Conservation (phyloP, 2,888 invertebrate genomes). For the Beris morrisii region DNA sequence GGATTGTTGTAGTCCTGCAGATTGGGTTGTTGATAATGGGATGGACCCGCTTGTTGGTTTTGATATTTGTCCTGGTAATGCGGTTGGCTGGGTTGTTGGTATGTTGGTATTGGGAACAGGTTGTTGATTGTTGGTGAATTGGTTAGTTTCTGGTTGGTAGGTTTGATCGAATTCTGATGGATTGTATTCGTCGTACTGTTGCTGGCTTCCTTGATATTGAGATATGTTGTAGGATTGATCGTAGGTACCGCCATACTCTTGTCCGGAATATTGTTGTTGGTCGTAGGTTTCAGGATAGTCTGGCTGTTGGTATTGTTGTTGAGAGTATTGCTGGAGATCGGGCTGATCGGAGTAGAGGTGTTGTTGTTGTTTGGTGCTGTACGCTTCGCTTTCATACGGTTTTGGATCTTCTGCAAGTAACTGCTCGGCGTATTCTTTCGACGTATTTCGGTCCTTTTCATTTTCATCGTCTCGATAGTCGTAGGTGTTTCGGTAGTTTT, state of each 20-base stretch:
- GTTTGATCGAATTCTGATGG: slow-evolving; percentile 35
- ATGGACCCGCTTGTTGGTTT: slow-evolving; percentile 14
- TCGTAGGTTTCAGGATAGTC: slow-evolving; percentile 48
- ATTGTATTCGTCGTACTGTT: slow-evolving; percentile 36
- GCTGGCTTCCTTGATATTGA: slow-evolving; percentile 41
- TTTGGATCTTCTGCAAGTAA: slow-evolving; percentile 35
- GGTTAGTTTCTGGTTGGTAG: slow-evolving; percentile 33
- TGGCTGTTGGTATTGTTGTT: slow-evolving; percentile 30
- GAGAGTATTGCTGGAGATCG: slow-evolving; percentile 37
- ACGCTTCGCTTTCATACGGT: slow-evolving; percentile 37
- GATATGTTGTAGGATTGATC: slow-evolving; percentile 38
- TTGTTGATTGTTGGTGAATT: slow-evolving; percentile 41
- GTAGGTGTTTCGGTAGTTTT: slow-evolving; percentile 37
- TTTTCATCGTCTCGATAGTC: slow-evolving; percentile 54
- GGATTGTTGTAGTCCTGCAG: slow-evolving; percentile 23
- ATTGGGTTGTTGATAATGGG: slow-evolving; percentile 35
- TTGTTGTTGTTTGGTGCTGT: slow-evolving; percentile 35
- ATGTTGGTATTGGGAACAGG: slow-evolving; percentile 31
- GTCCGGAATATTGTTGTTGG: slow-evolving; percentile 41
- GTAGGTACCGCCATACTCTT: slow-evolving; percentile 32
- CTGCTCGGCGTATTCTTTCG: slow-evolving; percentile 37
- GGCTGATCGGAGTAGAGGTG: slow-evolving; percentile 37
- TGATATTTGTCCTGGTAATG: slow-evolving; percentile 31
- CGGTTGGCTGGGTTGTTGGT: slow-evolving; percentile 21
- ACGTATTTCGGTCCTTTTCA: slow-evolving; percentile 55